Conservation (phyloP, 1,140 invertebrate species). For the Charaxes varanes region DNA sequence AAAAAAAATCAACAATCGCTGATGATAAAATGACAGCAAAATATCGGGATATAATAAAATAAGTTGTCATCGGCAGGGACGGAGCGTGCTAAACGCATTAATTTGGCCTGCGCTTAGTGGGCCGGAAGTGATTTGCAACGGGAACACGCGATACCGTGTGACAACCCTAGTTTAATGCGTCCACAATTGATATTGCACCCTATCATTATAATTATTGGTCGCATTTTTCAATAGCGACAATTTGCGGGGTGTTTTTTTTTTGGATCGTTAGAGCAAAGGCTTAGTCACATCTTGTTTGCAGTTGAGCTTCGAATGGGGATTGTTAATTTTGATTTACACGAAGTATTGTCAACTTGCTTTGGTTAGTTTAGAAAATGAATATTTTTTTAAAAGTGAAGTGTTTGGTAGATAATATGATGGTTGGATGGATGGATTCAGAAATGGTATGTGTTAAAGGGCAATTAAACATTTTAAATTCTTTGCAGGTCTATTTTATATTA, state of each 20-base stretch:
- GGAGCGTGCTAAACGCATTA: conserved; percentile 72
- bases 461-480: too few species aligned
- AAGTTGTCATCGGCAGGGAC: conserved; percentile 66
- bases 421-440: too few species aligned
- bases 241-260: conserved; percentile 29
- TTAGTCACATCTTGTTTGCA: conserved; percentile 37
- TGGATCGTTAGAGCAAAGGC: conserved; percentile 44
- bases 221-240: conserved; percentile 25
- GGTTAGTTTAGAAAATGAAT: too few species aligned
- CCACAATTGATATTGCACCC: conserved; percentile 41
- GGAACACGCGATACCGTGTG: conserved; percentile 60
- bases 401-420: too few species aligned
- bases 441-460: too few species aligned
- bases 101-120: conserved; percentile 71
- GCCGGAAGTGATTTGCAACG: conserved; percentile 72
- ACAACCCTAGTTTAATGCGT: conserved; percentile 23
- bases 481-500: too few species aligned
- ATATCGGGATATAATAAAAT: conserved; percentile 68
- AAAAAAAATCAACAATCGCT: conserved; percentile 25
- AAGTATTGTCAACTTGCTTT: too few species aligned
- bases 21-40: conserved; percentile 61
- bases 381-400: too few species aligned
- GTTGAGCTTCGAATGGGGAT: conserved; percentile 10
- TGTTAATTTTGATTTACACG: conserved; percentile 9
- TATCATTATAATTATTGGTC: conserved; percentile 24